Conservation (phyloP, 2,113 vertebrate genomes). For the Rhizomys pruinosus region DNA sequence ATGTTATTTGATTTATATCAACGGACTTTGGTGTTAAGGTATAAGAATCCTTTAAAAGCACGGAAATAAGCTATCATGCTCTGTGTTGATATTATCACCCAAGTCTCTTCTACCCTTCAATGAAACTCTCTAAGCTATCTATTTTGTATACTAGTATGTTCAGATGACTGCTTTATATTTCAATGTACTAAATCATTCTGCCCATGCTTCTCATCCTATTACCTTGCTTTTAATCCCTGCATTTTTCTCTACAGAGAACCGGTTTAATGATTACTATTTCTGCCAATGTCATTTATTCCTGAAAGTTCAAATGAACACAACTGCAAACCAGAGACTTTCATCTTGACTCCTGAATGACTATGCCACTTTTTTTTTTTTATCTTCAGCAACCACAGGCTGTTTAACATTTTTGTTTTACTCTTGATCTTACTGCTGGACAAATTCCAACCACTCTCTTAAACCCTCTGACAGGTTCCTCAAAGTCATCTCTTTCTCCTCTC, state of each 20-base stretch:
- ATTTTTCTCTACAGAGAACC: slow-evolving; percentile 33
- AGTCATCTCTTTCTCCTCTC: slow-evolving; percentile 30
- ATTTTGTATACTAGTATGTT: slow-evolving; percentile 52
- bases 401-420: slow-evolving; percentile 22
- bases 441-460: neutral
- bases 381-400: neutral
- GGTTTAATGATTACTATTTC: slow-evolving; percentile 54
- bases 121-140: slow-evolving; percentile 33
- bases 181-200: neutral
- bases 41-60: slow-evolving; percentile 47
- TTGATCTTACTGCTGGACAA: slow-evolving; percentile 57
- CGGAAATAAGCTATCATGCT: slow-evolving; percentile 49
- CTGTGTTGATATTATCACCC: neutral
- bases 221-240: slow-evolving; percentile 58
- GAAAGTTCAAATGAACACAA: slow-evolving; percentile 24
- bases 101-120: slow-evolving; percentile 33
- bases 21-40: neutral
- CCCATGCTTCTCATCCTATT: slow-evolving; percentile 4
- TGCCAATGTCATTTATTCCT: slow-evolving; percentile 54
- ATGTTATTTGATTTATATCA: slow-evolving; percentile 42
- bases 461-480: slow-evolving; percentile 24
- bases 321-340: neutral
- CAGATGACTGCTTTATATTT: slow-evolving; percentile 44
- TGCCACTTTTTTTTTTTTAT: neutral
- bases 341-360: slow-evolving; percentile 3